Base-by-base conservation (phyloP, 2,113 vertebrate species). In the Calonectris borealis region DNA sequence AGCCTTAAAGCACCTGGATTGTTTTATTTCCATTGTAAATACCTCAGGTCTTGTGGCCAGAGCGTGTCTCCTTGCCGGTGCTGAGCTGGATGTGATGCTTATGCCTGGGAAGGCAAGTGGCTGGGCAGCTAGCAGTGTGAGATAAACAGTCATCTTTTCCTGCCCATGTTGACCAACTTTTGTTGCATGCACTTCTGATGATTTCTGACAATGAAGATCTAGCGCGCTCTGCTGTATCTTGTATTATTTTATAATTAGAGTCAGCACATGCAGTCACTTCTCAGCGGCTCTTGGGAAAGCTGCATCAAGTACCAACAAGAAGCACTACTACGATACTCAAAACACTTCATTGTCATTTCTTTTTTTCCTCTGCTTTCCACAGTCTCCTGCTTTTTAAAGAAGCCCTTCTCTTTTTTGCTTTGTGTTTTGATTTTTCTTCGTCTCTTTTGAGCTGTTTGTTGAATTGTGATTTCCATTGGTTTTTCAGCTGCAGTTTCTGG, bases 41-140 rank as follows among this genome's bases (percentile, higher is more conserved):
- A 52, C 42, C 36, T 48, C 1, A 1, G 21, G 16, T 52, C 17
- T 51, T 26, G 29, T 78, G 20, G 24, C 44, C 0, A 0, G 32
- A 18, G 15, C 2, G 1, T 3, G 4, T 71, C 57, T 71, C 31
- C 55, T 55, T n/a, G 52, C 32, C 0, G 0, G 21, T 38, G 36
- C 42, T 32, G 48, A 42, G 54, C 72, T 87, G 70, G 54, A 42
- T 10, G 48, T 29, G 31, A 13, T 34, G n/a, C 32, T 55, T 44
- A 5, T 3, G 11, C 68, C 46, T 60, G 51, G 61, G 26, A 76
- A 58, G 52, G 52, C 42, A 49, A 44, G 68, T 27, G 62, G 32
- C 62, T 49, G 64, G 51, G 11, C 42, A 48, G 46, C 49, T 20
- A 17, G 3, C n/a, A 7, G 27, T 10, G 19, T 29, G 24, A 49